Conservation (phyloP, 1,140 invertebrate genomes). For the Drosophila kepulauana region DNA sequence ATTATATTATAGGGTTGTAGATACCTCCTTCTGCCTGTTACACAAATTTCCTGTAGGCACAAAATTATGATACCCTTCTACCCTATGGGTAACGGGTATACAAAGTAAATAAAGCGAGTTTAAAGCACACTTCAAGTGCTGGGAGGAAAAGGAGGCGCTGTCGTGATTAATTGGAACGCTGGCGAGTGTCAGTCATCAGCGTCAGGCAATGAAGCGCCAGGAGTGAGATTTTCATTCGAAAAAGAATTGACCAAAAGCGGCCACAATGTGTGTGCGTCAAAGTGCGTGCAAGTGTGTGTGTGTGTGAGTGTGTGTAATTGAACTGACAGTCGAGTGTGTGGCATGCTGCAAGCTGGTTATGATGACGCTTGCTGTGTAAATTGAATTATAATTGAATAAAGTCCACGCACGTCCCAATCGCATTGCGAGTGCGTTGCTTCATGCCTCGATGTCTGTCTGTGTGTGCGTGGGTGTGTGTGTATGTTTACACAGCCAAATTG, state of each 20-base stretch:
- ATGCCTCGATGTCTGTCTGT: not conserved
- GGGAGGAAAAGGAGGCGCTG: not conserved
- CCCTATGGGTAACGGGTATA: no score
- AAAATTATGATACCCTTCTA: no score
- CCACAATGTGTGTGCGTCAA: conserved; percentile 21
- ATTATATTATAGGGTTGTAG: no score
- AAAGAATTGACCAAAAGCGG: conserved; percentile 37
- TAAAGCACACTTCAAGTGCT: conserved; percentile 29
- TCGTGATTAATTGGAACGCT: conserved; percentile 70
- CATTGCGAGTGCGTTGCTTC: not conserved
- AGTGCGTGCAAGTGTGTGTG: conserved; percentile 1
- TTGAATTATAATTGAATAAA: conserved; percentile 73
- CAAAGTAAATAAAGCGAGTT: conserved; percentile 6
- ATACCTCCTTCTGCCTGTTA: no score
- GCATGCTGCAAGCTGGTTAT: conserved; percentile 24
- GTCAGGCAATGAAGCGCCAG: conserved; percentile 60
- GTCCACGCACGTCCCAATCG: conserved; percentile 29
- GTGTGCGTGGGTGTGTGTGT: not conserved
- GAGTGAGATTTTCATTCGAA: conserved; percentile 57
- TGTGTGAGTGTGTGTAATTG: conserved; percentile 22
- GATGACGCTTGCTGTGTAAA: conserved; percentile 48
- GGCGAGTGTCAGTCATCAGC: conserved; percentile 61
- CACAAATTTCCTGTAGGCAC: no score
- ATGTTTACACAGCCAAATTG: not conserved
- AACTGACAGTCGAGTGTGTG: conserved; percentile 15